A percentile compares a stretch with the other conserved stretches of the same genome.
Evolutionary conservation across 2,888 invertebrate species (phyloP).

Genomic region (Tiphia femorata): DNA sequence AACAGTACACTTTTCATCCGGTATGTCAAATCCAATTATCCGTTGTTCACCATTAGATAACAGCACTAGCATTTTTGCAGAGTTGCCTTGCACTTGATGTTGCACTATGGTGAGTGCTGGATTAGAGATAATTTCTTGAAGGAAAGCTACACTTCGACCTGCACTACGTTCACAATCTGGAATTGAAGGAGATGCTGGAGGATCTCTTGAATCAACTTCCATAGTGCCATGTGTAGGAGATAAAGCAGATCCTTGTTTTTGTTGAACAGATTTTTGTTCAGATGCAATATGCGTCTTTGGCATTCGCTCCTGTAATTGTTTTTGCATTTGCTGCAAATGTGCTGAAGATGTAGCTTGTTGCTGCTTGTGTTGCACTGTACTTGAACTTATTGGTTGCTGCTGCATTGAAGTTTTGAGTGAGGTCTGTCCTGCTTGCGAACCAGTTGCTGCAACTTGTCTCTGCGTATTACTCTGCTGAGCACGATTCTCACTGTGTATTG

Average conservation of each 20-base stretch:
- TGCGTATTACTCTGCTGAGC: constrained; percentile 24
- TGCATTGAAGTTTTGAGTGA: constrained; percentile 21
- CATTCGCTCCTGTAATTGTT: constrained; percentile 52
- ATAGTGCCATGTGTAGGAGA: constrained; percentile 16
- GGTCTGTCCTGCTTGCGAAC: constrained; percentile 14
- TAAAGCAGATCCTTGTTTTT: constrained; percentile 45
- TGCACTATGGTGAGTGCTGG: constrained; percentile 61
- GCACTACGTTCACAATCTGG: constrained; percentile 45
- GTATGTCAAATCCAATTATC: constrained; percentile 84
- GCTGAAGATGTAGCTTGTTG: constrained; percentile 61
- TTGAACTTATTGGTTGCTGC: constrained; percentile 28
- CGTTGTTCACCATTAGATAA: constrained; percentile 84
- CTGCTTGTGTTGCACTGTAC: constrained; percentile 59
- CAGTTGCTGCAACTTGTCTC: constrained; percentile 19
- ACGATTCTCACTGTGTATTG: constrained; percentile 26
- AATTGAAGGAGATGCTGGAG: constrained; percentile 10
- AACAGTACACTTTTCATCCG: constrained; percentile 85
- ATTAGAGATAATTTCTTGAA: constrained; percentile 60
- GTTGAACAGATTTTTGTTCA: constrained; percentile 43
- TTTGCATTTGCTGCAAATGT: constrained; percentile 28
- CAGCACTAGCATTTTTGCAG: constrained; percentile 85
- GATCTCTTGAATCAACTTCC: constrained; percentile 30
- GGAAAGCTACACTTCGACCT: constrained; percentile 54
- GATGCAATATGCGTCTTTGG: constrained; percentile 10
- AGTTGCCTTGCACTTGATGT: constrained; percentile 68